A percentile compares a stretch with the other conserved stretches of the same genome.
phyloP scores from a whole-genome alignment of 37 sponge, comb jelly and placozoan genomes.

The Eunapius fragilis region DNA sequence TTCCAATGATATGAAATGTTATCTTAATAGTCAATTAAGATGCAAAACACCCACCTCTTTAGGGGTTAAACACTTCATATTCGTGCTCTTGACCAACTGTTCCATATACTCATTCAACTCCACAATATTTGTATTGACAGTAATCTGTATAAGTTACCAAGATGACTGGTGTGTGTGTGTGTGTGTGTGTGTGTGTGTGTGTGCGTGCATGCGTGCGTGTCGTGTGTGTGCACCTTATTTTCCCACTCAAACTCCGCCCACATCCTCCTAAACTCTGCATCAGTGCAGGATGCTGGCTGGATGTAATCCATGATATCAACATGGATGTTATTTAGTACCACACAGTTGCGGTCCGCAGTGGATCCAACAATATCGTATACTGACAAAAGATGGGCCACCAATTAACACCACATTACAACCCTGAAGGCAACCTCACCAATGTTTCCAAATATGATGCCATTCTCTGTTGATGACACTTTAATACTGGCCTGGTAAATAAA shows the following conservation, averaged over 20 bases:
- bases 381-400: conserved; percentile 18
- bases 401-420: neutral
- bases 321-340: conserved; percentile 97
- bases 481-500: conserved; percentile 62
- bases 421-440: conserved; percentile 68
- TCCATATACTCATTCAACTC: conserved; percentile 82
- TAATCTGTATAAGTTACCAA: conserved; percentile 45
- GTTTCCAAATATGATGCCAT: conserved; percentile 99
- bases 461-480: conserved; percentile 98
- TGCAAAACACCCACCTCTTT: conserved; percentile 63
- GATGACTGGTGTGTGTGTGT: neutral
- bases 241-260: conserved; percentile 99
- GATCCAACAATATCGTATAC: conserved; percentile 97
- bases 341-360: conserved; percentile 93
- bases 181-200: too few species aligned
- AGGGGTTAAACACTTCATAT: conserved; percentile 98
- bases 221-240: conserved; percentile 75
- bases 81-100: conserved; percentile 86
- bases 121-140: conserved; percentile 89
- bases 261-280: conserved; percentile 97
- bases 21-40: too few species aligned
- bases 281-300: conserved; percentile 87
- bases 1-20: too few species aligned
- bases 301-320: conserved; percentile 99
- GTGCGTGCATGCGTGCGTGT: neutral